Evolutionary conservation across 2,888 invertebrate genomes (phyloP), one percentile per base, ranked within the genome.

Genomic region (Himalopsyche tibetana): DNA sequence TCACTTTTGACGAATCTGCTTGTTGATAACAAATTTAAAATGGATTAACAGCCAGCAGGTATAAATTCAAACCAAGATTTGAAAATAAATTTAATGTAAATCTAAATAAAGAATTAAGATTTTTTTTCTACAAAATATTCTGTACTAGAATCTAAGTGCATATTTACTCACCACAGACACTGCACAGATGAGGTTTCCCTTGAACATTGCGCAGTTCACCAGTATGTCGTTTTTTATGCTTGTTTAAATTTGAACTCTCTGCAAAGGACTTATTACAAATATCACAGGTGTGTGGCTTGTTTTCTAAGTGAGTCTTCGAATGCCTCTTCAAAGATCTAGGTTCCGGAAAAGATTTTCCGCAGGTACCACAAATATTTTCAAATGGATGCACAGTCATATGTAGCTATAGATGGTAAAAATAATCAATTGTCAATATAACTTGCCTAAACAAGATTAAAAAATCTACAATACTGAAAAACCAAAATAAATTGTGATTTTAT

Each of bases 211-310:
- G 89, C 87, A 93, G 89, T 89, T 92, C 93, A 0, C 93, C 93
- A 0, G 92, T 93, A 87, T 93, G 93, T 87, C 92, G 92, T 89
- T 92, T 92, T 89, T 92, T 92, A 88, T 93, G 93, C 88, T 93
- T 93, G 84, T 91, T 92, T 74, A 93, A 89, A 90, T 93, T 93
- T 2, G 92, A 92, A 89, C 92, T 92, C 88, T 93, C 93, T 0
- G 93, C 92, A 90, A 93, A 93, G 0, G 92, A 91, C 92, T 92
- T 93, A 80, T 92, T 91, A 88, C 93, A 93, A 79, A 92, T 91
- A 88, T 91, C 91, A 88, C 93, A 93, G 85, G 91, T 91, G 89
- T 93, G 92, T 0, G 92, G 92, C 89, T 93, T 93, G 84, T 91
- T 91, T 82, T 91, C 91, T 74, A 92, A 89, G 88, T 93, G 93